Evolutionary conservation across 2,113 vertebrate species (phyloP), one percentile per base, ranked within the genome.

Genomic region (Sphyrna mokarran): DNA sequence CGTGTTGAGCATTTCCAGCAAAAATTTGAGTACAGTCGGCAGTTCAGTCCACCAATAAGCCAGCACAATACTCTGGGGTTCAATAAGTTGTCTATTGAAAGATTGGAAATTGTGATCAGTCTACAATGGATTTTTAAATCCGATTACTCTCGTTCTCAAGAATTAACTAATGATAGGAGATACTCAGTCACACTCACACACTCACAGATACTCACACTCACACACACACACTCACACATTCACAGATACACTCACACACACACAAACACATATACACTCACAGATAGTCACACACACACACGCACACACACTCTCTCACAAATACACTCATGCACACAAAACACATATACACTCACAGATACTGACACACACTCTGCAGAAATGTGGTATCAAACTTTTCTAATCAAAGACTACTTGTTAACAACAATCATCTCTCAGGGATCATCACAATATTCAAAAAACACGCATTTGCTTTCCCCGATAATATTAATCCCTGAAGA

Each of bases 261-360:
- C 0, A 26, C 0, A 26, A 23, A 1, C 70, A 29, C 0, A 72
- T 26, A 29, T 0, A 72, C 22, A 72, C 33, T 0, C 13, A 78
- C 7, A n/a, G 1, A 78, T 11, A 26, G 3, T 26, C 7, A 72
- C 70, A 26, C 70, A 29, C 70, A 72, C 23, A 72, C 3, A 3
- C 1, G 1, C 43, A 26, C 70, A 72, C 0, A 72, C 7, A 8
- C 70, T 0, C 23, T n/a, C n/a, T n/a, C n/a, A n/a, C n/a, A n/a
- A n/a, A n/a, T n/a, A 26, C 70, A 29, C 70, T 26, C 0, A 26
- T 0, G 7, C 0, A 26, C 0, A 26, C 70, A 1, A n/a, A n/a
- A n/a, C n/a, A n/a, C n/a, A n/a, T n/a, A n/a, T n/a, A n/a, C n/a
- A n/a, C n/a, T n/a, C 1, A 78, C 29, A 78, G 29, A n/a, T 2